Conservation (phyloP, 2,888 invertebrate species). For the Apoderus coryli region DNA sequence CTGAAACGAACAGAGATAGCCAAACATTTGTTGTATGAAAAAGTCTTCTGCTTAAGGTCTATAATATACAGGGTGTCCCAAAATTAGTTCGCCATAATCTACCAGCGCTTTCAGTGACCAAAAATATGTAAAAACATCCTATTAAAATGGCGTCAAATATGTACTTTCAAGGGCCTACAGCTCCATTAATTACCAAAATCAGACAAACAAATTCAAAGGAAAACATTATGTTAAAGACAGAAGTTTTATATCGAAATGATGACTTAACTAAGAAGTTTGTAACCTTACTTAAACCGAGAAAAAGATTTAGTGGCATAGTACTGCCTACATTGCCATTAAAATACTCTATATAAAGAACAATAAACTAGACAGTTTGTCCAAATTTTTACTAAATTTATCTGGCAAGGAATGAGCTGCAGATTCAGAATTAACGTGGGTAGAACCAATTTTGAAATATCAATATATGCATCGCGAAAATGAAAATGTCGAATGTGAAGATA, state of each 20-base stretch:
- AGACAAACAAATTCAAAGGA: conserved; percentile 2
- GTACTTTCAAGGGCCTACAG: no score
- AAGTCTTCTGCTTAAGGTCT: no score
- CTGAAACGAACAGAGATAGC: no score
- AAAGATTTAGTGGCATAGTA: conserved; percentile 7
- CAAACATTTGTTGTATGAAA: no score
- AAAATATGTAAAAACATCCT: no score
- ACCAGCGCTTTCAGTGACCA: no score
- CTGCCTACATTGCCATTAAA: conserved; percentile 8
- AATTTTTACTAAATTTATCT: conserved; percentile 9
- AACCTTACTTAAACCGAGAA: conserved; percentile 9
- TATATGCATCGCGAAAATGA: no score
- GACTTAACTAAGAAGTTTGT: conserved; percentile 8
- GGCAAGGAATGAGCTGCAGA: conserved; percentile 8
- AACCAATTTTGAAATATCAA: conserved; percentile 9
- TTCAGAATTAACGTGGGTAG: conserved; percentile 9
- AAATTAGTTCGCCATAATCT: no score
- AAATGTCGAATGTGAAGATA: no score
- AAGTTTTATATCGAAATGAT: conserved; percentile 9
- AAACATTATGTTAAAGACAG: conserved; percentile 6
- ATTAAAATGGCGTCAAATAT: no score
- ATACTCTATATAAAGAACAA: conserved; percentile 7
- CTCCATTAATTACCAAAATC: no score
- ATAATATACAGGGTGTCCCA: no score
- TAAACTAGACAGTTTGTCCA: conserved; percentile 9